Conservation (phyloP, 2,797 vertebrate genomes). For the Smutsia gigantea region DNA sequence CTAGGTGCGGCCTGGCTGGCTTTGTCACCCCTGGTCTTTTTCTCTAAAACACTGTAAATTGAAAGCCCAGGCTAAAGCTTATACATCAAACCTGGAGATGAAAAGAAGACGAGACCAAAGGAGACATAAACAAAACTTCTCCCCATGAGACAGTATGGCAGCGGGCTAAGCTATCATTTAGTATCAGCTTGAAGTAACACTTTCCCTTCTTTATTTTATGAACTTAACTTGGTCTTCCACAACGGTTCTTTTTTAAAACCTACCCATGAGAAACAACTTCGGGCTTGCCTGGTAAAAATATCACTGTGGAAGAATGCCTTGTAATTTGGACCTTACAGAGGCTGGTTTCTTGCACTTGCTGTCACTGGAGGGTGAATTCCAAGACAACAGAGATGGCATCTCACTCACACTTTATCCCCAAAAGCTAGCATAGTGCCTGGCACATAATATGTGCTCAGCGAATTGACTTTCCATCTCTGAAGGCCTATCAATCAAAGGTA, state of each 20-base stretch:
- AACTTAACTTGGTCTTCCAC: slow-evolving; percentile 1
- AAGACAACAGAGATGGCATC: not conserved
- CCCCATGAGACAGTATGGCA: not conserved
- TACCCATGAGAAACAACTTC: not conserved
- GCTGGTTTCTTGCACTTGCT: not conserved
- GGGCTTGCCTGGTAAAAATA: not conserved
- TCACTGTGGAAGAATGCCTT: not conserved
- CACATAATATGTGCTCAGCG: not conserved
- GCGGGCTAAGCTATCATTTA: not conserved
- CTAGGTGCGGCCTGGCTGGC: not conserved
- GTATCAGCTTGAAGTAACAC: not conserved
- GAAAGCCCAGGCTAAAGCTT: slow-evolving; percentile 9
- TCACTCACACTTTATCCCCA: not conserved
- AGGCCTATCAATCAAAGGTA: not conserved
- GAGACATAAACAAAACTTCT: slow-evolving; percentile 24
- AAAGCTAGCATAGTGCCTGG: not conserved
- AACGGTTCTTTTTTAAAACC: slow-evolving; percentile 10
- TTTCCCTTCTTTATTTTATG: not conserved
- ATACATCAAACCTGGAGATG: slow-evolving; percentile 18
- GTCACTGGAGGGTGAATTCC: not conserved
- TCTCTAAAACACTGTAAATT: slow-evolving; percentile 50
- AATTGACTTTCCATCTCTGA: slow-evolving; percentile 21
- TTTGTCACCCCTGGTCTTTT: slow-evolving; percentile 19
- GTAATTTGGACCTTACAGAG: not conserved
- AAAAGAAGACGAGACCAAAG: slow-evolving; percentile 19